Conservation (phyloP, 2,888 invertebrate genomes). For the Leptinotarsa rubiginosa region DNA sequence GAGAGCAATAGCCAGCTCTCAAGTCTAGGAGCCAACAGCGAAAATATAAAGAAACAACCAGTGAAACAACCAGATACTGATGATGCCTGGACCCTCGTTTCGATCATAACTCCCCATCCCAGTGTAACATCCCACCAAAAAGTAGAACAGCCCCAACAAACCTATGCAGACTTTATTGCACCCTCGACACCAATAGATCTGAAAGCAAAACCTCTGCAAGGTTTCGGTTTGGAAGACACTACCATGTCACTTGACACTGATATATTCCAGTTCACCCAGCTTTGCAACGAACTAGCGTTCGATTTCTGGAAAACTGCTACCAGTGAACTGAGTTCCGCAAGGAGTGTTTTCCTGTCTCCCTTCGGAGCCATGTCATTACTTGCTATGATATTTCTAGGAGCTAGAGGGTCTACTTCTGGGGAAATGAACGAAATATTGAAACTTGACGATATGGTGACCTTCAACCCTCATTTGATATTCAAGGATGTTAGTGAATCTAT, state of each 20-base stretch:
- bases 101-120: constrained; percentile 69
- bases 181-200: constrained; percentile 67
- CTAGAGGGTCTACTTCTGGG: constrained; percentile 86
- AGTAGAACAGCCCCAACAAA: constrained; percentile 35
- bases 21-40: constrained; percentile 20
- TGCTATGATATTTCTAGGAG: constrained; percentile 92
- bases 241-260: constrained; percentile 79
- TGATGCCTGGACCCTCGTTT: constrained; percentile 70
- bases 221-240: constrained; percentile 82
- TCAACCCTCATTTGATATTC: constrained; percentile 89
- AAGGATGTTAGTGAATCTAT: constrained; percentile 88
- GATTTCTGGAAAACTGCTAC: constrained; percentile 83
- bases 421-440: constrained; percentile 90
- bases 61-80: constrained; percentile 42
- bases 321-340: constrained; percentile 77
- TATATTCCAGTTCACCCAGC: constrained; percentile 79
- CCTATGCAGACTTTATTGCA: constrained; percentile 53
- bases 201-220: constrained; percentile 70
- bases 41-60: constrained; percentile 14
- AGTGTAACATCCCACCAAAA: constrained; percentile 24
- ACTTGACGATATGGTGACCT: constrained; percentile 88
- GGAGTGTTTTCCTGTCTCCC: constrained; percentile 85
- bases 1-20: not conserved
- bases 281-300: constrained; percentile 88
- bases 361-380: constrained; percentile 87